Percentiles rank a stretch among this genome's conserved stretches.
Conservation (phyloP, 2,888 invertebrate species). For the Hololepta plana region DNA sequence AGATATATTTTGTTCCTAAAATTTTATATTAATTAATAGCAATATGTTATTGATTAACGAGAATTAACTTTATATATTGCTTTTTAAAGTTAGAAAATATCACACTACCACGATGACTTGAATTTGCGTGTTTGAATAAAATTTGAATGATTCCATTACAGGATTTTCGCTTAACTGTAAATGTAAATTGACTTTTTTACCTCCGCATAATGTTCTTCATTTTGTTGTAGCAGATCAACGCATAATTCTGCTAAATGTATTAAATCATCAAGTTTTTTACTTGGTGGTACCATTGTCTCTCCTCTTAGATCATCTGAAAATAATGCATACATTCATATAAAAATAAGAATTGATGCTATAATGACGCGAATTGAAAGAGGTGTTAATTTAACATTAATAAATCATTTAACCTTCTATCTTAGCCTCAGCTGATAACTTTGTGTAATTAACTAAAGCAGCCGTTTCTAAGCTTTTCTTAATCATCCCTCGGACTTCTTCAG, state of each 20-base stretch:
- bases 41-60: too few relatives aligned
- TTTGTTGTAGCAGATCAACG: constrained; percentile 96
- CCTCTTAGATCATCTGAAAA: constrained; percentile 59
- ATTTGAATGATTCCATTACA: too few relatives aligned
- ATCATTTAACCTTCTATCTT: constrained; percentile 80
- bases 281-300: constrained; percentile 66
- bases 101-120: too few relatives aligned
- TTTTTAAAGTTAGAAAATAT: too few relatives aligned
- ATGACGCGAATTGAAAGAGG: neutral
- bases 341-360: neutral
- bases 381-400: neutral
- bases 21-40: too few relatives aligned
- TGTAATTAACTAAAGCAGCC: constrained; percentile 94
- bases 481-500: constrained; percentile 87
- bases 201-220: constrained; percentile 99
- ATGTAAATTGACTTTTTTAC: constrained; percentile 49
- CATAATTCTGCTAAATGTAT: constrained; percentile 95
- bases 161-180: too few relatives aligned
- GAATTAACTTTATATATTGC: too few relatives aligned
- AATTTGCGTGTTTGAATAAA: too few relatives aligned
- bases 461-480: constrained; percentile 96
- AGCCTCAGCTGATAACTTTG: constrained; percentile 86
- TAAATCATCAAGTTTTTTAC: constrained; percentile 87
- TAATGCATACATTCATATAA: too few relatives aligned
- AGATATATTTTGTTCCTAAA: too few relatives aligned